Conservation (phyloP, 1,140 invertebrate species). For the Bombyx mori region DNA sequence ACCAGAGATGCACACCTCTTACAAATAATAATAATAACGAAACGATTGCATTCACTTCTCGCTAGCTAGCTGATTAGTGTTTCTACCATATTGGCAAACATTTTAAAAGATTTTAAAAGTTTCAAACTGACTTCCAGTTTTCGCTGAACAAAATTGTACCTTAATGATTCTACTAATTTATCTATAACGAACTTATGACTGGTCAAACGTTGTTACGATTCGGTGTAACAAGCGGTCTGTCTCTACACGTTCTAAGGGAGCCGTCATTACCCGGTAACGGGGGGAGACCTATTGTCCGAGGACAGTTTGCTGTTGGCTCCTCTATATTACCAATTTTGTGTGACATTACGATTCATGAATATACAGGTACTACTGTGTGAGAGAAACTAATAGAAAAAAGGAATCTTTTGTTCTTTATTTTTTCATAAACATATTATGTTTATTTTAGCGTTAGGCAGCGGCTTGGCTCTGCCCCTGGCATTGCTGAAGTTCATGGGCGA, state of each 20-base stretch:
- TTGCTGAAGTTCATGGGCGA: too few species aligned
- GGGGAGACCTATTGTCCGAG: conserved; percentile 14
- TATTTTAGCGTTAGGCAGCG: too few species aligned
- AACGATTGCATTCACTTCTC: too few species aligned
- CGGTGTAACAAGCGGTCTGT: conserved; percentile 13
- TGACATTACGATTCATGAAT: background rate
- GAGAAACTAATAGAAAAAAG: background rate
- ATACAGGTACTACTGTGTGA: background rate
- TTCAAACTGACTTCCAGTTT: background rate
- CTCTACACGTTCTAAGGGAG: conserved; percentile 12
- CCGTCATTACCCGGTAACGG: conserved; percentile 17
- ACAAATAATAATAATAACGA: too few species aligned
- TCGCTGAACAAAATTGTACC: too few species aligned
- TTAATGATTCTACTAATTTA: too few species aligned
- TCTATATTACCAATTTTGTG: conserved; percentile 15
- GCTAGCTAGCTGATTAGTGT: too few species aligned
- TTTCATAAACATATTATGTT: too few species aligned
- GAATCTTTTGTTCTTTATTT: background rate
- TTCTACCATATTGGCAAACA: background rate
- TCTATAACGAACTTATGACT: too few species aligned
- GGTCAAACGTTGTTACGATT: conserved; percentile 2
- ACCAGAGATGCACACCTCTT: too few species aligned
- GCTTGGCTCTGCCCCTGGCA: too few species aligned
- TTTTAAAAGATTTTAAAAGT: conserved; percentile 1
- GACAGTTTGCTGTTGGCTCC: conserved; percentile 12